Percentiles rank a stretch among this genome's conserved stretches.
These are phyloP conservation scores for Drosophila hydei DNA, from an alignment of 1,140 invertebrate species.

Conservation along the genomic window DNA sequence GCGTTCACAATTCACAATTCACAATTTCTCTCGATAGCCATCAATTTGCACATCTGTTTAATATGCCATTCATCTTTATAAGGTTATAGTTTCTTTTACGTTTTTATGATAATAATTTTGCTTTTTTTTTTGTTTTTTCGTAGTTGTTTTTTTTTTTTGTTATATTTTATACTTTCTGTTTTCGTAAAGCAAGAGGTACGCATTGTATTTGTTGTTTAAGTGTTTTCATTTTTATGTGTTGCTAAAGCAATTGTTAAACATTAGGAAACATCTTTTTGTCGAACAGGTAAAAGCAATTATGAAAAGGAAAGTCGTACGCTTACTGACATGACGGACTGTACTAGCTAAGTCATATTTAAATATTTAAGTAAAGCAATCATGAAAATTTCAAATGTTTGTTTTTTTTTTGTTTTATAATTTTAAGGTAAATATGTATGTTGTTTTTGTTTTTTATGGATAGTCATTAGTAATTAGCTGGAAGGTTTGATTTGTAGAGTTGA, in stretches of 20 bases:
- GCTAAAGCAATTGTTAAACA: slow-evolving; percentile 71
- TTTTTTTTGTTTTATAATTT: slow-evolving; percentile 1
- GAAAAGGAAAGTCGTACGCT: slow-evolving; percentile 27
- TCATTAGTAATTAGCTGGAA: slow-evolving; percentile 37
- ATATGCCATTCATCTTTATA: slow-evolving; percentile 61
- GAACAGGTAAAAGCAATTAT: slow-evolving; percentile 44
- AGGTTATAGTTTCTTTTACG: slow-evolving; percentile 63
- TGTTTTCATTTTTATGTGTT: slow-evolving; percentile 29
- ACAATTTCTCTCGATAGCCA: slow-evolving; percentile 55
- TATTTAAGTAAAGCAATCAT: slow-evolving; percentile 16
- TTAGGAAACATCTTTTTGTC: slow-evolving; percentile 58
- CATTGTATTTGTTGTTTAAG: slow-evolving; percentile 65
- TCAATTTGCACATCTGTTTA: slow-evolving; percentile 23
- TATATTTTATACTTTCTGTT: slow-evolving; percentile 62
- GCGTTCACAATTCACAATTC: slow-evolving; percentile 61
- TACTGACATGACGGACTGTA: slow-evolving; percentile 4
- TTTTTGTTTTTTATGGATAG: slow-evolving; percentile 15
- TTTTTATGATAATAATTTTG: slow-evolving; percentile 49
- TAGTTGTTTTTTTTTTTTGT: slow-evolving; percentile 43
- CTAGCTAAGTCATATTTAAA: slow-evolving; percentile 4
- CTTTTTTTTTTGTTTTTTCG: slow-evolving; percentile 28
- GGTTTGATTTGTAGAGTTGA: slow-evolving; percentile 30
- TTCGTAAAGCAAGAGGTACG: slow-evolving; percentile 80
- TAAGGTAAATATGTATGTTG: slow-evolving; percentile 9
- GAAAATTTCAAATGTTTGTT: slow-evolving; percentile 1